Conservation (phyloP, 2,113 vertebrate species). For the Mormyrus lacerda region DNA sequence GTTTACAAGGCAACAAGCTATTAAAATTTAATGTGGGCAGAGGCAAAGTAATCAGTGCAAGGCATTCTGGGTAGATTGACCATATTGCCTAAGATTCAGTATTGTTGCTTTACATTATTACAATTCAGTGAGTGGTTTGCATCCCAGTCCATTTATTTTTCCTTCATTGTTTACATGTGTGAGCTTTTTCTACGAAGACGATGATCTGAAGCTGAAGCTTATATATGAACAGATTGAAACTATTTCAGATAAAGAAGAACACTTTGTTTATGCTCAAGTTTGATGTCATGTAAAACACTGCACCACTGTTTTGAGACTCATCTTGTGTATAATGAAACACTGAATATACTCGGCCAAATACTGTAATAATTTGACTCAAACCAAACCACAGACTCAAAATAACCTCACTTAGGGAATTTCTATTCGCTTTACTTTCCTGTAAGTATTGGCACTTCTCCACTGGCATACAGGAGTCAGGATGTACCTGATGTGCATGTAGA, state of each 20-base stretch:
- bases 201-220: neutral
- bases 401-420: neutral
- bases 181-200: neutral
- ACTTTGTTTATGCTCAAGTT: neutral
- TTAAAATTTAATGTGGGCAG: constrained; percentile 47
- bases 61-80: constrained; percentile 26
- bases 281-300: neutral
- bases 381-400: neutral
- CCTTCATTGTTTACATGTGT: neutral
- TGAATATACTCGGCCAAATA: neutral
- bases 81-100: constrained; percentile 2
- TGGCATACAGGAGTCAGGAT: neutral
- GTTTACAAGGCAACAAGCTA: constrained; percentile 27
- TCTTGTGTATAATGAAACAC: neutral
- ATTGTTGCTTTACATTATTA: neutral
- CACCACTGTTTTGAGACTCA: neutral
- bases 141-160: neutral
- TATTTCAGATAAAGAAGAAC: neutral
- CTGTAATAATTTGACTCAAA: neutral
- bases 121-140: neutral
- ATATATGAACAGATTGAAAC: neutral
- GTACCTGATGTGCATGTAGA: neutral
- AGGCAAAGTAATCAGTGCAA: constrained; percentile 21
- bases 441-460: neutral
- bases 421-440: neutral